Conservation (phyloP, 2,797 vertebrate genomes). For the Muraenolepis orangiensis region DNA sequence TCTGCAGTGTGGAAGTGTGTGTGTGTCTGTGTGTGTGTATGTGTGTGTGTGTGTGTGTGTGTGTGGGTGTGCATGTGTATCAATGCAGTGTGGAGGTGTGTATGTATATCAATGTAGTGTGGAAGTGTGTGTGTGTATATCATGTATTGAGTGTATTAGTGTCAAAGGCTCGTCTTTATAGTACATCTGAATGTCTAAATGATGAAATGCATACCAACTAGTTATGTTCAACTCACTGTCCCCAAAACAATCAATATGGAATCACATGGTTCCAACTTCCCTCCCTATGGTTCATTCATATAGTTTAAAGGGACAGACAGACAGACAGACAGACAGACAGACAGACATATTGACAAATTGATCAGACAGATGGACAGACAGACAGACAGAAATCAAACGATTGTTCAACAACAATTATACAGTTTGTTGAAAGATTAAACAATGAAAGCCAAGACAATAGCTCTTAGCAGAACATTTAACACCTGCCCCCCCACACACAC, state of each 20-base stretch:
- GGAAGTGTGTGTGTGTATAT: constrained; percentile 2
- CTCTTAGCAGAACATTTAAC: too few species aligned
- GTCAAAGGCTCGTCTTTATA: constrained; percentile 31
- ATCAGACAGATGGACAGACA: not conserved
- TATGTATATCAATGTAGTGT: not conserved
- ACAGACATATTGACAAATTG: not conserved
- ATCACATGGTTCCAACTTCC: constrained; percentile 7
- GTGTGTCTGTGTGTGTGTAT: not conserved
- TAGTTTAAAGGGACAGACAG: not conserved
- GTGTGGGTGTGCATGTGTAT: constrained; percentile 9
- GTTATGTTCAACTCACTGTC: constrained; percentile 52
- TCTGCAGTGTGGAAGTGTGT: constrained; percentile 24
- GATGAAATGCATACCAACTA: constrained; percentile 48
- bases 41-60: too few species aligned
- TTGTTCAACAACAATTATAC: too few species aligned
- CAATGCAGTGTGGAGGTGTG: not conserved
- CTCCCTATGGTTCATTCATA: constrained; percentile 12
- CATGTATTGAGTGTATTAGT: constrained; percentile 1
- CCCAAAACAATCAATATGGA: constrained; percentile 21
- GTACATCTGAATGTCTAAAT: too few species aligned
- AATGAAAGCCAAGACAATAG: too few species aligned
- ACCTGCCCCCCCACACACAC: too few species aligned
- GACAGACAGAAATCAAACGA: too few species aligned
- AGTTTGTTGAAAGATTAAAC: too few species aligned
- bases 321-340: not conserved